Evolutionary conservation across 2,888 invertebrate genomes (phyloP).

Genomic region (Sinodicranocentrus sp.): DNA sequence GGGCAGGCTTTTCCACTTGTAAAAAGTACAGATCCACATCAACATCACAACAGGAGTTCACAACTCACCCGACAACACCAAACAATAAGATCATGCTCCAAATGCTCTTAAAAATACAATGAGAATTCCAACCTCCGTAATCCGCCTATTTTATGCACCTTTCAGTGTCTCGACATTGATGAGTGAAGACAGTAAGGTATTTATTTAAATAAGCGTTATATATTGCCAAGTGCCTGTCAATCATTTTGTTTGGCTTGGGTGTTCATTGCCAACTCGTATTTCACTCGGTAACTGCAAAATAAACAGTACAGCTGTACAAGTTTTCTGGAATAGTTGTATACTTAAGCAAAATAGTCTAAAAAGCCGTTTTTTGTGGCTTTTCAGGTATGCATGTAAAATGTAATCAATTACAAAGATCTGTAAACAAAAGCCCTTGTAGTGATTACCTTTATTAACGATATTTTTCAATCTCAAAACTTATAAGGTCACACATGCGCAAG

Average conservation of each 20-base stretch:
- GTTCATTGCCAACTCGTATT: constrained; percentile 6
- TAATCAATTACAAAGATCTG: too few relatives aligned
- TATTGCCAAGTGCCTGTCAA: constrained; percentile 22
- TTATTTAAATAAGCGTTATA: constrained; percentile 22
- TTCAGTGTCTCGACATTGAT: constrained; percentile 9
- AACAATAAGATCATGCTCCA: not conserved
- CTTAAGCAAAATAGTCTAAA: too few relatives aligned
- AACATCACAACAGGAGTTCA: constrained; percentile 6
- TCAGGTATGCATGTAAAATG: too few relatives aligned
- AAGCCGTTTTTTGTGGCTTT: too few relatives aligned
- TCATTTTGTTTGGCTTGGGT: not conserved
- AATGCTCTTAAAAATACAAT: constrained; percentile 1
- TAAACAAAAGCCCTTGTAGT: too few relatives aligned
- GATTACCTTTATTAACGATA: too few relatives aligned
- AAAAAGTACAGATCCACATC: not conserved
- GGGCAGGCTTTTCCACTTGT: not conserved
- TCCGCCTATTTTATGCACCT: constrained; percentile 27
- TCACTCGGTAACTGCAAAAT: not conserved
- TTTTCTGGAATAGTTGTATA: too few relatives aligned
- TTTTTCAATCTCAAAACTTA: too few relatives aligned
- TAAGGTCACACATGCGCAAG: too few relatives aligned
- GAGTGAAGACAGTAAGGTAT: constrained; percentile 22
- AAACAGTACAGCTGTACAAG: too few relatives aligned
- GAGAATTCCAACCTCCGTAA: not conserved
- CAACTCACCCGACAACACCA: too few relatives aligned